Evolutionary conservation across 2,888 invertebrate species (phyloP), one percentile per base, ranked within the genome.

Genomic region (Baccha elongata): DNA sequence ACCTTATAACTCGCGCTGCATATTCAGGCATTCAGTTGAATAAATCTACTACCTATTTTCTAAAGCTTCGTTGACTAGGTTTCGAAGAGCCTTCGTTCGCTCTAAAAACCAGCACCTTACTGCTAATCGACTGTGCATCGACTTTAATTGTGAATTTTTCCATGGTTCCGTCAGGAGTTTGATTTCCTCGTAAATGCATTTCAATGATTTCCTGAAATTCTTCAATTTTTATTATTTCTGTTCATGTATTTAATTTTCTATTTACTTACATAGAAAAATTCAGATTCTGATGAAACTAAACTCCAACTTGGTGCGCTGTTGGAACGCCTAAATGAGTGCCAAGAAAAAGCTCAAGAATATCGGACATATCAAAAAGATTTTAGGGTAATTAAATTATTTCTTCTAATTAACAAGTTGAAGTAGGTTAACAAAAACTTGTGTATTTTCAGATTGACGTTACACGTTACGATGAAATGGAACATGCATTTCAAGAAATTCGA

Each of bases 301-400:
- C 92, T 92, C 26, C 92, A 93, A 7, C 91, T 98, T 4, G 92
- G 93, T 5, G 93, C 93, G 1, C 91, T 97, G 0, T 91, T 93
- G 74, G 92, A 93, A 1, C 93, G 93, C 80, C 91, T 98, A 19
- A 90, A 91, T 11, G 92, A 91, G 0, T 94, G 95, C 81, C 93
- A 94, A 62, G 92, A 92, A n/a, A 91, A 92, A 72, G 96, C 96
- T 0, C 93, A 93, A 67, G 94, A 95, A 87, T 96, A 94, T 88
- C 94, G 95, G 84, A 93, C 93, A 0, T 95, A 96, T 91, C 97
- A 98, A 89, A 96, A 95, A 88, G 94, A 95, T 87, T 97, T 97
- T 87, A 95, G 95, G 92, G 96, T 96, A 89, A 52, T 10, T 13
- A 3, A 1, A 11, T 15, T 6, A 6, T 26, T 26, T n/a, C n/a